These are phyloP conservation scores for Oscheius sp. DNA, from an alignment of 1,140 invertebrate species.

Conservation along the genomic window DNA sequence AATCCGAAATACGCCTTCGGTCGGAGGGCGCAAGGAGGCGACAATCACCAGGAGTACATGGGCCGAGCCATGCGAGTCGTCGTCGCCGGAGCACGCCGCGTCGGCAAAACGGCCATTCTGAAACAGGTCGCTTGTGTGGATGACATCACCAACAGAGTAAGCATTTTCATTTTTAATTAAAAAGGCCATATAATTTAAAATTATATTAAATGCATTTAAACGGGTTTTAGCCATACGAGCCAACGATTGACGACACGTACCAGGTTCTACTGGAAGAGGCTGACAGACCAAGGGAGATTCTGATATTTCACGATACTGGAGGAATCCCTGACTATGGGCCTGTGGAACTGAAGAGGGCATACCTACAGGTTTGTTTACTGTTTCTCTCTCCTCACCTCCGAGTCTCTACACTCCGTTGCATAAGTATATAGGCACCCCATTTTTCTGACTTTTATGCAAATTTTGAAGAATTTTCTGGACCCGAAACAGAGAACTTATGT, in stretches of 20 bases:
- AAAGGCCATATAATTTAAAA: background rate
- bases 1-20: background rate
- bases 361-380: slow-evolving; percentile 44
- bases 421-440: no score
- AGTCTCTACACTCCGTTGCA: no score
- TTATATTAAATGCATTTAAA: background rate
- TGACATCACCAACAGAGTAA: slow-evolving; percentile 30
- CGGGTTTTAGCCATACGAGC: slow-evolving; percentile 42
- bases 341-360: slow-evolving; percentile 42
- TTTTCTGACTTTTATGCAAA: no score
- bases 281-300: slow-evolving; percentile 44
- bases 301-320: slow-evolving; percentile 59
- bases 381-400: no score
- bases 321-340: slow-evolving; percentile 45
- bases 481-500: no score
- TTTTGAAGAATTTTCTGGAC: no score
- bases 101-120: slow-evolving; percentile 48
- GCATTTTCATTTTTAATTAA: background rate
- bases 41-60: slow-evolving; percentile 9
- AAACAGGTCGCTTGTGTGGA: slow-evolving; percentile 41
- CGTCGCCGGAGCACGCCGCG: slow-evolving; percentile 39
- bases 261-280: slow-evolving; percentile 49
- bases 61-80: slow-evolving; percentile 46
- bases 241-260: slow-evolving; percentile 61
- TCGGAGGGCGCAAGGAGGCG: background rate